A percentile compares a stretch with the other conserved stretches of the same genome.
These are phyloP conservation scores for Seira musarum DNA, from an alignment of 2,888 invertebrate genomes.

Conservation along the genomic window DNA sequence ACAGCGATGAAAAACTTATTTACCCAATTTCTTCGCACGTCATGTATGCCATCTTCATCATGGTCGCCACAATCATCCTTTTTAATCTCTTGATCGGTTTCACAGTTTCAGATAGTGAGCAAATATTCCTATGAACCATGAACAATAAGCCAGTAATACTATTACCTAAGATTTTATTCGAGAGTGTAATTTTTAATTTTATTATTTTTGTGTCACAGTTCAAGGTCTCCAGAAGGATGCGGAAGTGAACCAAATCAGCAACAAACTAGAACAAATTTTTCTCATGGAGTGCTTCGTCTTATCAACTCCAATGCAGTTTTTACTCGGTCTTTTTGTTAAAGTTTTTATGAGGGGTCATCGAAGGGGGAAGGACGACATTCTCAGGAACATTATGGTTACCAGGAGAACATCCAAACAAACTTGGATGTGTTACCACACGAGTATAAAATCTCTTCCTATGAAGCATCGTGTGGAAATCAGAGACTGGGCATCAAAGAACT, in stretches of 20 bases:
- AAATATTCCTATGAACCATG: constrained; percentile 29
- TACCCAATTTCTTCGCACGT: constrained; percentile 50
- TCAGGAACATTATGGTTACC: constrained; percentile 26
- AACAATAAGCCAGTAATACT: not conserved
- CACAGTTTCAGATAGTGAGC: constrained; percentile 62
- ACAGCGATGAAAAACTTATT: constrained; percentile 41
- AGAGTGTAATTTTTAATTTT: not conserved
- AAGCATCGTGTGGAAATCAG: constrained; percentile 56
- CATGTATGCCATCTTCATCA: constrained; percentile 51
- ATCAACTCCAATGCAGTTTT: constrained; percentile 28
- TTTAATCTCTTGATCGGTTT: constrained; percentile 62
- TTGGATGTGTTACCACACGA: constrained; percentile 55
- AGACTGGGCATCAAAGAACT: constrained; percentile 60
- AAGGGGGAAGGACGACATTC: not conserved
- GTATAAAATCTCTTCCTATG: constrained; percentile 38
- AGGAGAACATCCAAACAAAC: not conserved
- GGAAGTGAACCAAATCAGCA: constrained; percentile 63
- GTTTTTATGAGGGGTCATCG: not conserved
- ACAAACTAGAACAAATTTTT: constrained; percentile 64
- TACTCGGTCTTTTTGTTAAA: constrained; percentile 33
- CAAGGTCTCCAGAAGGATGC: constrained; percentile 64
- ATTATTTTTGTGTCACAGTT: not conserved
- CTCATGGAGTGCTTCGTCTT: constrained; percentile 64
- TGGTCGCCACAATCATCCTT: constrained; percentile 58
- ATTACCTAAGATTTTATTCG: not conserved